Percentiles rank a stretch among this genome's conserved stretches.
These are phyloP conservation scores for Ascidia mentula DNA, from an alignment of 23 tunicate genomes.

Conservation along the genomic window DNA sequence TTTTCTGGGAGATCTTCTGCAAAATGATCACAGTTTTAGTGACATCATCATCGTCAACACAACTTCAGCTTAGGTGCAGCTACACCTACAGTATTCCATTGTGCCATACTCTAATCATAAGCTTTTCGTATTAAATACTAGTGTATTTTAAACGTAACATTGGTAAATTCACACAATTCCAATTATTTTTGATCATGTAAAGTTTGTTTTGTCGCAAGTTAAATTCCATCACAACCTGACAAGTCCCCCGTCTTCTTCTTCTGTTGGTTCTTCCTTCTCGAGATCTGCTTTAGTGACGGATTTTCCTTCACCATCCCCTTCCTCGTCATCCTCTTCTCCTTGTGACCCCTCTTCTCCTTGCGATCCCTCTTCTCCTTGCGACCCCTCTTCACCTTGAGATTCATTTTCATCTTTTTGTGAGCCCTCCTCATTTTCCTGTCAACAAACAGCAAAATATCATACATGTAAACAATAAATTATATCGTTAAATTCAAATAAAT, in stretches of 20 bases:
- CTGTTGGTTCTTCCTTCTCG: neutral
- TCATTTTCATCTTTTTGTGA: neutral
- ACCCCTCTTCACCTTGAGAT: neutral
- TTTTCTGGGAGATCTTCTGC: neutral
- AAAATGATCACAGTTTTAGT: neutral
- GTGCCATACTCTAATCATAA: neutral
- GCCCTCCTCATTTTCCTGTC: neutral
- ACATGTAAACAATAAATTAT: too few relatives aligned
- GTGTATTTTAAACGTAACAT: too few relatives aligned
- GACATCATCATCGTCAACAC: too few relatives aligned
- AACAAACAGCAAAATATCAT: neutral
- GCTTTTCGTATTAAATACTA: neutral
- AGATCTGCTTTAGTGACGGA: neutral
- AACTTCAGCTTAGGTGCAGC: too few relatives aligned
- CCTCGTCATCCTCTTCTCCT: neutral
- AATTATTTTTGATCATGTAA: neutral
- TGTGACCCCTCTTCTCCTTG: too few relatives aligned
- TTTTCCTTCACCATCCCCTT: neutral
- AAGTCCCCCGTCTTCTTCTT: neutral
- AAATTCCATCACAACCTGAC: too few relatives aligned
- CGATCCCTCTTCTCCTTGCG: neutral
- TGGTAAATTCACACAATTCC: neutral
- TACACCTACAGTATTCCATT: too few relatives aligned
- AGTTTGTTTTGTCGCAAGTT: neutral
- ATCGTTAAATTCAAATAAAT: too few relatives aligned